phyloP scores from a whole-genome alignment of 2,888 invertebrate species.

The Malthinus seriepunctatus region DNA sequence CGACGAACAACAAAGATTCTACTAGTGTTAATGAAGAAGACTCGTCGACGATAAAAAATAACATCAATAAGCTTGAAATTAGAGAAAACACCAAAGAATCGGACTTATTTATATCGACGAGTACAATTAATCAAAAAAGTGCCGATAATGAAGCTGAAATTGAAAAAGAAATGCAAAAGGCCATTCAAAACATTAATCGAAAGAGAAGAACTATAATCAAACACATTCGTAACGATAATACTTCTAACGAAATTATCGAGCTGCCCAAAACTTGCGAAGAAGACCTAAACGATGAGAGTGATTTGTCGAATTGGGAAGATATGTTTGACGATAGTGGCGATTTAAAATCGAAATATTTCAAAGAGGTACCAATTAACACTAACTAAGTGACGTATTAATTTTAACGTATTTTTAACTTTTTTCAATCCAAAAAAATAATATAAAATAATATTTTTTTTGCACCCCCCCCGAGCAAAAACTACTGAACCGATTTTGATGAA shows the following conservation, averaged over 20 bases:
- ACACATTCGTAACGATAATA: slow-evolving; percentile 41
- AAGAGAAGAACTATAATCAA: slow-evolving; percentile 50
- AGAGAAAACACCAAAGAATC: background rate
- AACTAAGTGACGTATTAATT: no score
- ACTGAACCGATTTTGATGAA: no score
- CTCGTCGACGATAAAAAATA: background rate
- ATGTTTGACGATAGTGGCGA: slow-evolving; percentile 50
- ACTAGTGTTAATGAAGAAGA: no score
- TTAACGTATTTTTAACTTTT: no score
- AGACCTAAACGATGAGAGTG: background rate
- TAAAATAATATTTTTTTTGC: no score
- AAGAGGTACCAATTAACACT: no score
- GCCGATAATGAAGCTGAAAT: slow-evolving; percentile 41
- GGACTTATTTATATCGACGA: slow-evolving; percentile 6
- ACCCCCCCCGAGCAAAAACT: no score
- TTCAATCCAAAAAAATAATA: no score
- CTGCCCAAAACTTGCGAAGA: background rate
- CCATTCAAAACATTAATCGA: slow-evolving; percentile 49
- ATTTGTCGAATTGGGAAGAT: slow-evolving; percentile 51
- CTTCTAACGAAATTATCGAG: background rate
- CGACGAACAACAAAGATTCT: no score
- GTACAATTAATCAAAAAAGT: background rate
- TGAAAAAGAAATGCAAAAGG: slow-evolving; percentile 50
- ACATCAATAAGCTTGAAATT: background rate
- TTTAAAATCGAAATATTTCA: slow-evolving; percentile 20